Conservation (phyloP, 1,140 invertebrate species). For the Sycophila sp. region DNA sequence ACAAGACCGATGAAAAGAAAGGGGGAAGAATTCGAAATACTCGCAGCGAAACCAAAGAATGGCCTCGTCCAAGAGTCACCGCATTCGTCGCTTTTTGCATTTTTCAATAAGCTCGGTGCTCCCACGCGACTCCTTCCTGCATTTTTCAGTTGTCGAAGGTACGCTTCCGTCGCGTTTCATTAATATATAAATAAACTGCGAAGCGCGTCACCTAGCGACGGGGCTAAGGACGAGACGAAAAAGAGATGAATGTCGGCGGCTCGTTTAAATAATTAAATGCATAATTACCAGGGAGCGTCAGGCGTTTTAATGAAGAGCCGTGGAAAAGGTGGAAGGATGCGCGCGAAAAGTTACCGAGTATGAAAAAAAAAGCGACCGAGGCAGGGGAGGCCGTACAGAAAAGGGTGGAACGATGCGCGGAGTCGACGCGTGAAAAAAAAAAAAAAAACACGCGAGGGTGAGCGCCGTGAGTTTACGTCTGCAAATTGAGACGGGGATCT, state of each 20-base stretch:
- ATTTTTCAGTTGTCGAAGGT: too few relatives aligned
- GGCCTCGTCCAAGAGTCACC: too few relatives aligned
- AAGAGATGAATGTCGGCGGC: constrained; percentile 47
- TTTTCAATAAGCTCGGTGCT: too few relatives aligned
- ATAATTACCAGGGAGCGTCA: constrained; percentile 51
- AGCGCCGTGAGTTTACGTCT: too few relatives aligned
- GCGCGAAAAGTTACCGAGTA: neutral
- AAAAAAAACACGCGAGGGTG: neutral
- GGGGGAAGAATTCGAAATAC: too few relatives aligned
- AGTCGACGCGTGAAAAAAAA: neutral
- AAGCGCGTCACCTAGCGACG: neutral
- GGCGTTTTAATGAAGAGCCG: constrained; percentile 57
- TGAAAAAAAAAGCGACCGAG: neutral
- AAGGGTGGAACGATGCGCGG: neutral
- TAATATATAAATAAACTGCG: neutral
- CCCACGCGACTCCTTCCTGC: too few relatives aligned
- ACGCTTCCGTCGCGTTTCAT: too few relatives aligned
- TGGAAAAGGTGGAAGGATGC: neutral
- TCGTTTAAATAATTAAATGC: constrained; percentile 62
- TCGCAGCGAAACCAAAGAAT: too few relatives aligned
- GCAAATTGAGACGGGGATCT: neutral
- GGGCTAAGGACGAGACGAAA: neutral
- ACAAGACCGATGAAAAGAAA: too few relatives aligned
- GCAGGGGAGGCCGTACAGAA: too few relatives aligned
- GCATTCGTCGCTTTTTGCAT: too few relatives aligned